These are phyloP conservation scores for Molossus alvarezi DNA, from an alignment of 2,797 vertebrate species.

Conservation along the genomic window DNA sequence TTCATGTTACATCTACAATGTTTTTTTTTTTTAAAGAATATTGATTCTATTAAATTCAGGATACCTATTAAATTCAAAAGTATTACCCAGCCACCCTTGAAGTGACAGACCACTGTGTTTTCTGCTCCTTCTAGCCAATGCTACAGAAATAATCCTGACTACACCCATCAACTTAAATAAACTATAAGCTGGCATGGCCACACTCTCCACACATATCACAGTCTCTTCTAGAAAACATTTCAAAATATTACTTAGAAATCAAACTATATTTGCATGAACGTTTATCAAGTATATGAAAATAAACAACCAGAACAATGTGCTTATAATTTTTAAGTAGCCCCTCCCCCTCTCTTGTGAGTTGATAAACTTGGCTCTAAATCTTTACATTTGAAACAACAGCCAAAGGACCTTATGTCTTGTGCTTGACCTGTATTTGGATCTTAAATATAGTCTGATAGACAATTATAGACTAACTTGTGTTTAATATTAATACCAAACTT, in stretches of 20 bases:
- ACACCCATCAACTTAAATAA: slow-evolving; percentile 6
- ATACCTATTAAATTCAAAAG: not conserved
- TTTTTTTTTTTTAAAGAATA: slow-evolving; percentile 35
- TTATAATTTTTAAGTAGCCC: slow-evolving; percentile 51
- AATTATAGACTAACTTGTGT: slow-evolving; percentile 59
- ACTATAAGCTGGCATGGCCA: not conserved
- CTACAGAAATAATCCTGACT: slow-evolving; percentile 15
- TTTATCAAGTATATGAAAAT: slow-evolving; percentile 56
- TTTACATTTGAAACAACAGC: slow-evolving; percentile 63
- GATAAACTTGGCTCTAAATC: slow-evolving; percentile 37
- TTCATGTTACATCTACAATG: slow-evolving; percentile 7
- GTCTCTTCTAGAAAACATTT: slow-evolving; percentile 66
- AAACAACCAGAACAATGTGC: slow-evolving; percentile 31
- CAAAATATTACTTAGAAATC: slow-evolving; percentile 68
- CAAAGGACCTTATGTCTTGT: slow-evolving; percentile 63
- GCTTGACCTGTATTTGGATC: slow-evolving; percentile 9
- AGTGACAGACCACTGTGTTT: not conserved
- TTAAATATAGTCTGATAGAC: slow-evolving; percentile 32
- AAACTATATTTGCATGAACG: slow-evolving; percentile 31
- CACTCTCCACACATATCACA: slow-evolving; percentile 1
- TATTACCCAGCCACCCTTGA: not conserved
- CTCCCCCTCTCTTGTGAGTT: not conserved
- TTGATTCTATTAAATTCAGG: slow-evolving; percentile 31
- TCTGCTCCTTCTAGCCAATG: not conserved
- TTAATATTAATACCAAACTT: slow-evolving; percentile 58